These are phyloP conservation scores for Pararge aegeria DNA, from an alignment of 1,140 invertebrate genomes.

Conservation along the genomic window DNA sequence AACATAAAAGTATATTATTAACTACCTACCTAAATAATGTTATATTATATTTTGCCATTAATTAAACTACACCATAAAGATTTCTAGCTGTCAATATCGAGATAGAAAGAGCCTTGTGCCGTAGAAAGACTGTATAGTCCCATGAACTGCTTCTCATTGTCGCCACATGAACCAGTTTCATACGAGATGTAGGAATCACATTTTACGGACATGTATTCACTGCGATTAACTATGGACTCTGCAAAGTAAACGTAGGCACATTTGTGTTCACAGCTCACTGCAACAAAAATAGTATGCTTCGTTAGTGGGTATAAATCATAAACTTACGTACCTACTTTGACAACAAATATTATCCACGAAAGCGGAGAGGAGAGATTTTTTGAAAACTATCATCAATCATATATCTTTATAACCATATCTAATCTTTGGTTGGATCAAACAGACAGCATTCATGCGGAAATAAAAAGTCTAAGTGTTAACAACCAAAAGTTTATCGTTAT, in stretches of 20 bases:
- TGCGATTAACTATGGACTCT: slow-evolving; percentile 21
- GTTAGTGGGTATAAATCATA: neutral
- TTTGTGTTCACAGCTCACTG: slow-evolving; percentile 17
- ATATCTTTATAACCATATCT: too few species aligned
- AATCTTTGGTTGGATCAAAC: too few species aligned
- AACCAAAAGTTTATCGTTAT: too few species aligned
- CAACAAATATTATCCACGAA: slow-evolving; percentile 2
- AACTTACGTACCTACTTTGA: neutral
- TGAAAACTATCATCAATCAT: too few species aligned
- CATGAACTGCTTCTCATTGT: slow-evolving; percentile 9
- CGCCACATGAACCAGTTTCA: neutral
- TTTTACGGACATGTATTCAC: slow-evolving; percentile 5
- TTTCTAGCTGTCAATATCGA: neutral
- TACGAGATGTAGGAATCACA: slow-evolving; percentile 5
- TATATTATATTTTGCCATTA: too few species aligned
- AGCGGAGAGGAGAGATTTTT: too few species aligned
- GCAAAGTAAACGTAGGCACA: slow-evolving; percentile 21
- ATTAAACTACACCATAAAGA: neutral
- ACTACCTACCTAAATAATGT: too few species aligned
- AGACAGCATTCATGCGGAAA: too few species aligned
- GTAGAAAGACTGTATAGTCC: neutral
- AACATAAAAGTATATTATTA: too few species aligned
- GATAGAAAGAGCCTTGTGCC: slow-evolving; percentile 3
- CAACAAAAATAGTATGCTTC: neutral
- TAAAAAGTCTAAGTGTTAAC: too few species aligned